A percentile compares a stretch with the other conserved stretches of the same genome.
Evolutionary conservation across 2,888 invertebrate species (phyloP).

Genomic region (Chrysomela aeneicollis): DNA sequence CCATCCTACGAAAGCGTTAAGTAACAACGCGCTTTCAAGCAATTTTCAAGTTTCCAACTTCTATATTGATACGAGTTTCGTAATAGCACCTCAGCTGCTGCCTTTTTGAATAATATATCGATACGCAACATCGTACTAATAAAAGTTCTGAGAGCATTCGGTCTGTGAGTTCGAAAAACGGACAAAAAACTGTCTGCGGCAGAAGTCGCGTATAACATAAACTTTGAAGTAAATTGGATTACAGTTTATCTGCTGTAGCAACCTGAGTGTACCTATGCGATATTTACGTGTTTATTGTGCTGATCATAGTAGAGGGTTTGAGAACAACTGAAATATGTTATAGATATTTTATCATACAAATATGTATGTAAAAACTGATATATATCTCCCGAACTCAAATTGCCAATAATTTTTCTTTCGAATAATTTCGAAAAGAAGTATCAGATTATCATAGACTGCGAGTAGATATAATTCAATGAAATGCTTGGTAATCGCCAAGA

Average conservation of each 20-base stretch:
- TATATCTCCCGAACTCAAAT: too few species aligned
- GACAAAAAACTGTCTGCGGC: neutral
- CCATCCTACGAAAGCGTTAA: too few species aligned
- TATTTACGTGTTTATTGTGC: neutral
- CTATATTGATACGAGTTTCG: neutral
- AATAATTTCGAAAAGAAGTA: too few species aligned
- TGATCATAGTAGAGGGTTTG: too few species aligned
- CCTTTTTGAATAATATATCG: neutral
- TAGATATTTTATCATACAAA: too few species aligned
- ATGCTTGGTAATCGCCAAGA: too few species aligned
- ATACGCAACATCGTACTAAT: neutral
- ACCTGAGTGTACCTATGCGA: neutral
- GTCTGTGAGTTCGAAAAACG: neutral
- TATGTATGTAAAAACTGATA: too few species aligned
- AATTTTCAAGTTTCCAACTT: neutral
- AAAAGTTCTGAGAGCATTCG: constrained; percentile 5
- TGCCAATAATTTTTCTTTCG: too few species aligned
- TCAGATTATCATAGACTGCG: too few species aligned
- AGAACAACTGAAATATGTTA: too few species aligned
- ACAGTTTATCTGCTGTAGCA: neutral
- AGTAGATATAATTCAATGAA: too few species aligned
- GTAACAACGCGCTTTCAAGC: neutral
- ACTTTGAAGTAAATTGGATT: neutral
- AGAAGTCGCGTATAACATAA: neutral
- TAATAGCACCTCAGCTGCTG: constrained; percentile 3